Evolutionary conservation across 2,797 vertebrate species (phyloP).

Genomic region (Malacoraja senta): DNA sequence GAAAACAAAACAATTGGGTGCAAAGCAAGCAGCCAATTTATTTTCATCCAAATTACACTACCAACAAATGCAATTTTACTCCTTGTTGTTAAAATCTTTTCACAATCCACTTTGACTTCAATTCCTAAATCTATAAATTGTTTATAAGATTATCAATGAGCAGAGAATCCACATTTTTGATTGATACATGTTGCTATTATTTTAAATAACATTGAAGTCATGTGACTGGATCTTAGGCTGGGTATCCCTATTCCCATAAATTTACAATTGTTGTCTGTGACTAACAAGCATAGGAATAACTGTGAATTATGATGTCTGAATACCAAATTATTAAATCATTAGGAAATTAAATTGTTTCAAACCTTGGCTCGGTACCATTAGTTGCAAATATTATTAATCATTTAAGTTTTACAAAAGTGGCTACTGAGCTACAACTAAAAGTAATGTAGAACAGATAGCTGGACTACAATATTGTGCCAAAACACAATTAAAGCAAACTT

Average conservation of each 20-base stretch:
- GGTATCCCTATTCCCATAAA: neutral
- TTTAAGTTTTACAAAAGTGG: neutral
- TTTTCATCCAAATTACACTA: neutral
- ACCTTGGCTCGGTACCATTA: neutral
- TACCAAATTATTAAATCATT: neutral
- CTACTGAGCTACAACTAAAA: neutral
- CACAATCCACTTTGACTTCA: neutral
- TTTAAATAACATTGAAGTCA: neutral
- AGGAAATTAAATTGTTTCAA: neutral
- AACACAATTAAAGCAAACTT: neutral
- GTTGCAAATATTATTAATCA: slow-evolving; percentile 5
- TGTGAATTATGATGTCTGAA: slow-evolving; percentile 6
- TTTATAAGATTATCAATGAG: neutral
- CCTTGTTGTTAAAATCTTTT: neutral
- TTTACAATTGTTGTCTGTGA: neutral
- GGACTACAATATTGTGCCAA: neutral
- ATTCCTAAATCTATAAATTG: neutral
- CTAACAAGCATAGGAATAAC: neutral
- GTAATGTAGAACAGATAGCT: neutral
- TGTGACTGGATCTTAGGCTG: neutral
- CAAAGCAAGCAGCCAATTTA: neutral
- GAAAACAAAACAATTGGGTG: neutral
- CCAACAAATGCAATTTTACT: neutral
- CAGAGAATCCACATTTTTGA: neutral
- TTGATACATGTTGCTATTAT: neutral